A percentile compares a stretch with the other conserved stretches of the same genome.
phyloP scores from a whole-genome alignment of 2,113 vertebrate species.

The Bos taurus region ARS-UCD2.0 NC_037336.1:31094501-31095000 shows the following conservation, averaged over 20 bases:
- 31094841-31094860: too few species aligned
- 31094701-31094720: not conserved
- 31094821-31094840: too few species aligned
- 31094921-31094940: too few species aligned
- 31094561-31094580: not conserved
- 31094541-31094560: not conserved
- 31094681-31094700: not conserved
- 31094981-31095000: not conserved
- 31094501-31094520: not conserved
- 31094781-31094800: too few species aligned
- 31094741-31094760: slow-evolving; percentile 14
- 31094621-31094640: not conserved
- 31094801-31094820: too few species aligned
- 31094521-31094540: not conserved
- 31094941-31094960: not conserved
- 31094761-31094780: not conserved
- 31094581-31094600: not conserved
- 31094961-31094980: not conserved
- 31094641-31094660: not conserved
- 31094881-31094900: too few species aligned
- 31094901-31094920: too few species aligned
- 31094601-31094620: not conserved
- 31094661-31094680: not conserved
- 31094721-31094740: not conserved
- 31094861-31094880: too few species aligned